Evolutionary conservation across 2,888 invertebrate species (phyloP).

Genomic region (Lycia hirtaria): DNA sequence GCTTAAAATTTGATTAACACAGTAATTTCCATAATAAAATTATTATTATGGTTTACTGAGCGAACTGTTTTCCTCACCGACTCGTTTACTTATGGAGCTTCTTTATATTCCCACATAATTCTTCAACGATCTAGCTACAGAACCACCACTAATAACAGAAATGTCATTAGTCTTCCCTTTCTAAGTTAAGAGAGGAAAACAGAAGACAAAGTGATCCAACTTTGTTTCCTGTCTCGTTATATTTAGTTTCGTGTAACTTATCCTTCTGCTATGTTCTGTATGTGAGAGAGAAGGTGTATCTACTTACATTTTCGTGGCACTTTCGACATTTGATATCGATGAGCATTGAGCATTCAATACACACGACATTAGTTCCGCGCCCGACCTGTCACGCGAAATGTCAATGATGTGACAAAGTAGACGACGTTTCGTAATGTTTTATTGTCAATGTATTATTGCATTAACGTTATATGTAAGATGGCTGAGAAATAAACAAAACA

Average conservation of each 20-base stretch:
- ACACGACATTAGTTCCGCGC: conserved; percentile 39
- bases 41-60: no score
- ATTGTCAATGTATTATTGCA: background rate
- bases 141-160: no score
- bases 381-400: conserved; percentile 36
- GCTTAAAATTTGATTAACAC: no score
- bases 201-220: background rate
- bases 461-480: background rate
- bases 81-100: no score
- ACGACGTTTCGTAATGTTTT: conserved; percentile 16
- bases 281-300: background rate
- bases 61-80: no score
- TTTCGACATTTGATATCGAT: conserved; percentile 62
- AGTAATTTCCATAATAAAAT: no score
- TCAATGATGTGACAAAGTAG: conserved; percentile 40
- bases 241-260: background rate
- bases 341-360: conserved; percentile 46
- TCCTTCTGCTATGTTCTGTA: conserved; percentile 5
- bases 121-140: no score
- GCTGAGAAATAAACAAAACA: no score
- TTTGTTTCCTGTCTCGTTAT: background rate
- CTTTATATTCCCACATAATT: no score
- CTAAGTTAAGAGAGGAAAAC: no score
- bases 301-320: conserved; percentile 12
- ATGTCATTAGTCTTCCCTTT: no score